These are phyloP conservation scores for Elanoides forficatus DNA, from an alignment of 2,113 vertebrate genomes.

Conservation along the genomic window DNA sequence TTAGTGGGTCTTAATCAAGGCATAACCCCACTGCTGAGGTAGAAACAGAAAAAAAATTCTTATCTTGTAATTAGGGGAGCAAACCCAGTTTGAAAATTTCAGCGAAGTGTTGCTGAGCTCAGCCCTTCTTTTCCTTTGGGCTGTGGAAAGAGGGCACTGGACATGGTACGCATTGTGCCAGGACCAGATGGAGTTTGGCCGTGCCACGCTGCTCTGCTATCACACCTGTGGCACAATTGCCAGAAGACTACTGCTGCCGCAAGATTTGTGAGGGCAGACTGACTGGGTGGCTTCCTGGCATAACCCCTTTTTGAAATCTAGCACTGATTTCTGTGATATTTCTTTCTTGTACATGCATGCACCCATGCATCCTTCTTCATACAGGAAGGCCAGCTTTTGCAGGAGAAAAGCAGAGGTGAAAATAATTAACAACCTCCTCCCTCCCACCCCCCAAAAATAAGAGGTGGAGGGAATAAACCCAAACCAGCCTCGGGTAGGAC, in stretches of 20 bases:
- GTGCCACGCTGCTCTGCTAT: rapidly evolving
- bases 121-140: not conserved
- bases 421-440: not conserved
- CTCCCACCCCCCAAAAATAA: not conserved
- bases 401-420: not conserved
- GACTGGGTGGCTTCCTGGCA: not conserved
- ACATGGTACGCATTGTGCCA: rapidly evolving
- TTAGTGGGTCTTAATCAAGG: not conserved
- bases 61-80: not conserved
- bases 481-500: not conserved
- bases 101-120: not conserved
- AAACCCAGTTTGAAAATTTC: not conserved
- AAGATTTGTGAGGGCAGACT: not conserved
- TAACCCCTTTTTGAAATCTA: not conserved
- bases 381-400: not conserved
- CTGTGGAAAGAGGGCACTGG: not conserved
- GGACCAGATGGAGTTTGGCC: not conserved
- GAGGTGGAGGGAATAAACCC: not conserved
- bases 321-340: not conserved
- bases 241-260: not conserved
- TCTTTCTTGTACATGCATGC: rapidly evolving
- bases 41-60: not conserved
- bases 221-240: rapidly evolving
- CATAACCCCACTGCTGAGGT: not conserved
- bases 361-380: not conserved